Percentiles rank a stretch among this genome's conserved stretches.
These are phyloP conservation scores for Spodoptera exigua DNA, from an alignment of 2,888 invertebrate genomes.

Conservation along the genomic window DNA sequence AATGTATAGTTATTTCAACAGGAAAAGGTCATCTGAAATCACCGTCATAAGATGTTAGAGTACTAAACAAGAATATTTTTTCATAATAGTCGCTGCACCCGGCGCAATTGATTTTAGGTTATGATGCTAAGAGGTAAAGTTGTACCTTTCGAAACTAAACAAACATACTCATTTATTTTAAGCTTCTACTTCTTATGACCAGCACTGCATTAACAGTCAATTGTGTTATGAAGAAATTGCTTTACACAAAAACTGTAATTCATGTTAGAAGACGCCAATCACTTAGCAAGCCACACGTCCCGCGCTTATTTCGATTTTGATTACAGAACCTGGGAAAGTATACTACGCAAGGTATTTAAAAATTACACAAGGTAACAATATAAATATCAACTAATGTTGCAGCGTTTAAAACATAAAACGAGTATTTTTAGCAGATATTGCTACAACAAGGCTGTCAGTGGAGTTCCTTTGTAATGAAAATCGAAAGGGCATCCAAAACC, in stretches of 20 bases:
- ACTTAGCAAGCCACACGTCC: slow-evolving; percentile 75
- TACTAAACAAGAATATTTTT: slow-evolving; percentile 22
- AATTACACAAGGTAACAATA: slow-evolving; percentile 8
- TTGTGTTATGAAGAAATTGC: slow-evolving; percentile 5
- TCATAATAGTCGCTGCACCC: slow-evolving; percentile 67
- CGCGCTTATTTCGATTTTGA: slow-evolving; percentile 78
- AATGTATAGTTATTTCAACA: slow-evolving; percentile 57
- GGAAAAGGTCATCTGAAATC: slow-evolving; percentile 75
- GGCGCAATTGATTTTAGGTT: slow-evolving; percentile 82
- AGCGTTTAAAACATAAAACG: slow-evolving; percentile 1
- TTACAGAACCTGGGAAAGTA: slow-evolving; percentile 10
- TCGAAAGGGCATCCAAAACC: slow-evolving; percentile 53
- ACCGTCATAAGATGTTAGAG: slow-evolving; percentile 6
- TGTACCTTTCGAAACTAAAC: slow-evolving; percentile 31
- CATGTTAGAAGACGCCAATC: slow-evolving; percentile 74
- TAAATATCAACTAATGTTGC: background rate
- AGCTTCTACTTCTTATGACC: background rate
- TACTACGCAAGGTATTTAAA: background rate
- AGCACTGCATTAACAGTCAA: slow-evolving; percentile 2
- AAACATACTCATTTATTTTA: slow-evolving; percentile 15
- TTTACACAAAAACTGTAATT: slow-evolving; percentile 39
- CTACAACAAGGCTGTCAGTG: slow-evolving; percentile 55
- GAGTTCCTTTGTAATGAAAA: slow-evolving; percentile 73
- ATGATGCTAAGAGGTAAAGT: slow-evolving; percentile 62
- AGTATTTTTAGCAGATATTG: slow-evolving; percentile 42